Base-by-base conservation (phyloP, 1,140 invertebrate species). In the Bombus polaris region DNA sequence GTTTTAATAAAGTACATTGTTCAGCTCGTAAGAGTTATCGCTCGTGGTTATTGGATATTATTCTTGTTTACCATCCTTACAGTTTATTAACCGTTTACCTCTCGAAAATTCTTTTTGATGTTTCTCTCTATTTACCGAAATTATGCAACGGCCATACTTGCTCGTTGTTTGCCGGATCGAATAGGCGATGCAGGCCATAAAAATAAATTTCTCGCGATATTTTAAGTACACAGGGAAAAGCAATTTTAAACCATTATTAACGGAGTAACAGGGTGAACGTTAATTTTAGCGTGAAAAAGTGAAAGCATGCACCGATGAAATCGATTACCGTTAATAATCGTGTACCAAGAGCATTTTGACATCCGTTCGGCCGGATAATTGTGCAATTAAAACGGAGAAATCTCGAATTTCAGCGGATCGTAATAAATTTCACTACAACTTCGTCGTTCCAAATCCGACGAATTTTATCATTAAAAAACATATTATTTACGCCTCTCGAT, bases 291-390 rank as follows among this genome's bases (percentile, higher is more conserved):
- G 37, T 32, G 75, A 65, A 78, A 76, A 53, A 78, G 75, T 66
- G 75, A 78, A 78, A 78, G 75, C 39, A 3, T 15, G 32, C 18
- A 22, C 39, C 37, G 57, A 37, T 62, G 62, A 65, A 78, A 78
- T 62, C 75, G 53, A 78, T 78, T 78, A 78, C 57, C 75, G 65
- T 65, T 78, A 65, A 62, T 78, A 65, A 65, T 78, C 59, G 59
- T 3, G 13, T 37, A 59, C 12, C 28, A 53, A 53, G 57, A 6
- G 57, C 59, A 53, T 59, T 76, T 35, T 39, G 35, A 32, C 75
- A 35, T 78, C 59, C 53, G 35, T 22, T 42, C 37, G 35, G 15
- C 47, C 37, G 75, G n/a, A 37, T 62, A 78, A 78, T 78, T 35
- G 75, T 32, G 35, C 57, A 35, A 78, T 78, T 65, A 65, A 65